These are phyloP conservation scores for Astur gentilis DNA, from an alignment of 2,113 vertebrate species.

Conservation along the genomic window DNA sequence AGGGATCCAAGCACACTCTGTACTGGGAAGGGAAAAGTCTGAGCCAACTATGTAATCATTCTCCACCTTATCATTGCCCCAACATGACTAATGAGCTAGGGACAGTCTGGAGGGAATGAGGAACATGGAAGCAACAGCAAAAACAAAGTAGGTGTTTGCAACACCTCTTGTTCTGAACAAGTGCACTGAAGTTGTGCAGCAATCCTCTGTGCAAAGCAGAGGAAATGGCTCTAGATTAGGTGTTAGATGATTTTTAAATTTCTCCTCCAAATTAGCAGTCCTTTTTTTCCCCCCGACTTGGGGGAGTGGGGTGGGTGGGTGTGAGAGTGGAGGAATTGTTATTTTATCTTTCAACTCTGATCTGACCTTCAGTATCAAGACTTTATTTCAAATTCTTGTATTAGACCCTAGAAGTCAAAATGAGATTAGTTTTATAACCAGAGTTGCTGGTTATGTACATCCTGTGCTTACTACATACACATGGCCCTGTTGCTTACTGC, in stretches of 20 bases:
- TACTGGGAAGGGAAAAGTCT: slow-evolving; percentile 56
- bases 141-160: slow-evolving; percentile 11
- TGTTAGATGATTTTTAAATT: background rate
- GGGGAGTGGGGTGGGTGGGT: no score
- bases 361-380: background rate
- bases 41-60: slow-evolving; percentile 67
- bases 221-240: background rate
- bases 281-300: background rate
- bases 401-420: background rate
- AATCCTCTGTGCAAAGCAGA: background rate
- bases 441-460: background rate
- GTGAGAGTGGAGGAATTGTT: background rate
- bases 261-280: background rate
- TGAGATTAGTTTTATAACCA: background rate
- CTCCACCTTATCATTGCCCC: slow-evolving; percentile 60
- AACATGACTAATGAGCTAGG: slow-evolving; percentile 50
- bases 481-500: background rate
- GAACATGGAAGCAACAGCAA: slow-evolving; percentile 15
- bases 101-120: slow-evolving; percentile 51
- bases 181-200: background rate
- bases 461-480: background rate
- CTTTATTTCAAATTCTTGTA: background rate
- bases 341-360: background rate
- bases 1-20: slow-evolving; percentile 33
- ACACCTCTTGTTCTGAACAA: background rate